phyloP scores from a whole-genome alignment of 2,888 invertebrate species.

The Sarcophaga variegata region DNA sequence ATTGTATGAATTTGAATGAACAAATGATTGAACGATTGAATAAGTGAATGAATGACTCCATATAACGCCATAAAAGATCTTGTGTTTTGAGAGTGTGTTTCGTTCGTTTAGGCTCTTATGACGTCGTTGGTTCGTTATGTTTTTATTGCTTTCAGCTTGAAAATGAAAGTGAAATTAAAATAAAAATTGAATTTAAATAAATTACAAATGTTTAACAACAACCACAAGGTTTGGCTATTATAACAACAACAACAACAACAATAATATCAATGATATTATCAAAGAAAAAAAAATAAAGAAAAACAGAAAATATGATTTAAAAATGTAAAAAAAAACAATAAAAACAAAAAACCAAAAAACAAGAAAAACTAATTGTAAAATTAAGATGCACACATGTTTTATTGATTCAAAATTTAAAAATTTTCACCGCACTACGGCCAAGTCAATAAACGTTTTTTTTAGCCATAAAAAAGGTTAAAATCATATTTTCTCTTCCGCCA shows the following conservation, averaged over 20 bases:
- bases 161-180: slow-evolving; percentile 69
- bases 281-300: background rate
- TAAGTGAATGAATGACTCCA: slow-evolving; percentile 4
- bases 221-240: background rate
- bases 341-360: background rate
- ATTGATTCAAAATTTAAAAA: background rate
- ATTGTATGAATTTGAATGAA: slow-evolving; percentile 1
- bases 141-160: slow-evolving; percentile 48
- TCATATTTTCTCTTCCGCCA: too few species aligned
- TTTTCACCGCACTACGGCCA: background rate
- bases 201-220: slow-evolving; percentile 58
- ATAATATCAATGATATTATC: background rate
- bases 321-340: background rate
- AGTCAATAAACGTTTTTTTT: too few species aligned
- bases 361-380: slow-evolving; percentile 49
- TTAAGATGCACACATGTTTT: slow-evolving; percentile 13
- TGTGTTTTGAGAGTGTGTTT: background rate
- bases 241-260: background rate
- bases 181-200: slow-evolving; percentile 67
- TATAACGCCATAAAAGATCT: too few species aligned
- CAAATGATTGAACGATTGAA: slow-evolving; percentile 36
- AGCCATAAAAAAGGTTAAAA: too few species aligned
- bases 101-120: slow-evolving; percentile 39
- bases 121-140: slow-evolving; percentile 11
- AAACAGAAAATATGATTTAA: background rate